Evolutionary conservation across 2,113 vertebrate genomes (phyloP), one percentile per base, ranked within the genome.

Genomic region (Prietella phreatophila): DNA sequence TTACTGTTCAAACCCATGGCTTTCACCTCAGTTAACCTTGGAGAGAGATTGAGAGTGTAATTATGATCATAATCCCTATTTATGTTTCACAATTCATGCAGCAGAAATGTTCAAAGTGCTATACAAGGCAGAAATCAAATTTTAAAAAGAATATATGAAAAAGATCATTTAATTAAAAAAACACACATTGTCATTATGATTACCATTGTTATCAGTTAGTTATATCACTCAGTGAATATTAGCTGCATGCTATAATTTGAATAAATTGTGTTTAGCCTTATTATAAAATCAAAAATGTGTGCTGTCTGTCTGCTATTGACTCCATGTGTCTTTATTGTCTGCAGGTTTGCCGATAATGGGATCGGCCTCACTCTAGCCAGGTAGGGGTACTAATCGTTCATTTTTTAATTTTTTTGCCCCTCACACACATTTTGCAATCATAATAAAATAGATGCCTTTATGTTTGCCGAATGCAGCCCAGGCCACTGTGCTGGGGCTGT

Each of bases 311-410:
- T 67, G 22, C 10, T 47, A 30, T 71, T 91, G 83, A 91, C 85
- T 67, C n/a, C 25, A 53, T 83, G 36, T 69, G 63, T 93, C 39
- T 91, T 89, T 91, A 42, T 92, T 87, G 69, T 73, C 63, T 86
- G 53, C 92, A 99, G 98, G 93, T 99, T 99, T 94, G 97, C 98
- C 85, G 98, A 99, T 95, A 99, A 99, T 0, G 98, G 97, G 86
- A 97, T 99, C 15, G 97, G 98, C 50, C 95, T 99, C 88, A 99
- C 98, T 30, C 92, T 99, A 86, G 98, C 98, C 0, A 99, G 98
- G 98, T 99, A 91, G 93, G 94, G 53, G 17, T 22, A 47, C 87
- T 89, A 87, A 85, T 85, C 47, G 78, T 82, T 58, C 33, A 15
- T 63, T 73, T 82, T 89, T 79, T 87, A 1, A 15, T 55, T 14